Conservation (phyloP, 1,140 invertebrate species). For the Lithobius niger region DNA sequence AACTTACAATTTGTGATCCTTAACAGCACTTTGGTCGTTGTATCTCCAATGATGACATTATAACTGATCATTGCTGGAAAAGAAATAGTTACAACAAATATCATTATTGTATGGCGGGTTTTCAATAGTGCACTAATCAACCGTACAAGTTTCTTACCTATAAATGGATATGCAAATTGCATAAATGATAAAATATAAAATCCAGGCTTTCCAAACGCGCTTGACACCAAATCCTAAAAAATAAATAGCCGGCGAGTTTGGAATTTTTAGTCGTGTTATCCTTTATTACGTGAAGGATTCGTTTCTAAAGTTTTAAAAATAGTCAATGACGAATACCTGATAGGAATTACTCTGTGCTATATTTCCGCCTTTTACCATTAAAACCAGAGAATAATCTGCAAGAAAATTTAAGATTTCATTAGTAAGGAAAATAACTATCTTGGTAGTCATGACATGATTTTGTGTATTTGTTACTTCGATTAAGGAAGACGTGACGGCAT, state of each 20-base stretch:
- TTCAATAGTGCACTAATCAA: neutral
- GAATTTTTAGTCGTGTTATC: too few relatives aligned
- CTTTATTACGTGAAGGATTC: too few relatives aligned
- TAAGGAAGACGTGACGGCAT: too few relatives aligned
- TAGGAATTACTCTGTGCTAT: conserved; percentile 69
- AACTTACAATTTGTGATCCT: conserved; percentile 35
- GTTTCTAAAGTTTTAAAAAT: too few relatives aligned
- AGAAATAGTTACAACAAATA: conserved; percentile 14
- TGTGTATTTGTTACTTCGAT: too few relatives aligned
- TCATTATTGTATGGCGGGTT: neutral
- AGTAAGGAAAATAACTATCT: too few relatives aligned
- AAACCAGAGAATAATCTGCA: conserved; percentile 61
- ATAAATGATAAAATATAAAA: conserved; percentile 61
- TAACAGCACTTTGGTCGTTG: conserved; percentile 65
- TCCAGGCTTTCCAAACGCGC: conserved; percentile 63
- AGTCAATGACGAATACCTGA: too few relatives aligned
- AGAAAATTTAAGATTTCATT: conserved; percentile 43
- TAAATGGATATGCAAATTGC: conserved; percentile 75
- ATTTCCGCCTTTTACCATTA: conserved; percentile 66
- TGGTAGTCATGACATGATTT: too few relatives aligned
- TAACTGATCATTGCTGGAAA: conserved; percentile 77
- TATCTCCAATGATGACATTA: conserved; percentile 80
- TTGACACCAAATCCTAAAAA: conserved; percentile 54
- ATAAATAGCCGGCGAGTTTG: conserved; percentile 5
- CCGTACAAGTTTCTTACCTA: conserved; percentile 44